Percentiles rank a stretch among this genome's conserved stretches.
Conservation (phyloP, 1,140 invertebrate species). For the Pissodes strobi region DNA sequence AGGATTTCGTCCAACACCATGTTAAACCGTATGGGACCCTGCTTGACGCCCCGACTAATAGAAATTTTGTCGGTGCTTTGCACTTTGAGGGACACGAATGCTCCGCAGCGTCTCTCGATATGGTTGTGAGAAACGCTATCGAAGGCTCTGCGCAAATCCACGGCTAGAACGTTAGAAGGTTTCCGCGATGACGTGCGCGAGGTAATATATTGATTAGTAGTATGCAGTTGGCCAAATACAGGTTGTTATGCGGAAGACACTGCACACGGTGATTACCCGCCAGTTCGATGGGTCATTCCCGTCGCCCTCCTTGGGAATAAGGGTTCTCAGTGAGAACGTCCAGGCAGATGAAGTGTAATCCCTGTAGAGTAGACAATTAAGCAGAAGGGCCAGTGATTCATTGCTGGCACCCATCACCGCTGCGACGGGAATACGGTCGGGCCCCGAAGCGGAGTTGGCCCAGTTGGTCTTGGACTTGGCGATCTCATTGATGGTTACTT, state of each 20-base stretch:
- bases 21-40: constrained; percentile 46
- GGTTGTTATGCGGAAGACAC: constrained; percentile 25
- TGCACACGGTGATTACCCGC: constrained; percentile 36
- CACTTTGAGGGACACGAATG: neutral
- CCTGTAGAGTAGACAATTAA: too few relatives aligned
- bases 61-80: neutral
- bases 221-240: neutral
- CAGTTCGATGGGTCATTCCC: constrained; percentile 25
- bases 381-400: too few relatives aligned
- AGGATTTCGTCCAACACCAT: too few relatives aligned
- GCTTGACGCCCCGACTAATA: neutral
- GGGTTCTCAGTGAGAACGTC: too few relatives aligned
- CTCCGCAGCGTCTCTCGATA: neutral
- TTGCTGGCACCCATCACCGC: neutral
- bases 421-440: neutral
- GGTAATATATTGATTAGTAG: neutral
- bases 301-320: constrained; percentile 40
- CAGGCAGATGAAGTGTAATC: too few relatives aligned
- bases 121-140: neutral
- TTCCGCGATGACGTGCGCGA: neutral
- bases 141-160: neutral
- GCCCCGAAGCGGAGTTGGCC: neutral
- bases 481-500: neutral
- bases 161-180: neutral
- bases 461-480: neutral